phyloP scores from a whole-genome alignment of 1,140 invertebrate genomes.

The Papilio polyxenes region DNA sequence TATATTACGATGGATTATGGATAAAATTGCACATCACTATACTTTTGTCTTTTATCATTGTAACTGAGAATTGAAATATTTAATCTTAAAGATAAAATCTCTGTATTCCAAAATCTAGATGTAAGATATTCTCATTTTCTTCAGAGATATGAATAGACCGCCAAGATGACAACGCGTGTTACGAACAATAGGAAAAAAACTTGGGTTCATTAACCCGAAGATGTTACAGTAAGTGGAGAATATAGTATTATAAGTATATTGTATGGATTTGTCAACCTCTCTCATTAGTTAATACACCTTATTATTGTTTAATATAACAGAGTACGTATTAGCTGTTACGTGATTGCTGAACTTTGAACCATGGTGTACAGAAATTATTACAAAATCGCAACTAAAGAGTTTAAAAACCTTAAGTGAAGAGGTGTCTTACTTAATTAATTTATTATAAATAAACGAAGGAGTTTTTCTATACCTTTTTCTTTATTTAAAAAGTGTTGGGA shows the following conservation, averaged over 20 bases:
- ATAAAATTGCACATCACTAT: too few species aligned
- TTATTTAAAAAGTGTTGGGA: not conserved
- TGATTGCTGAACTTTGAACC: too few species aligned
- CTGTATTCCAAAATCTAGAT: not conserved
- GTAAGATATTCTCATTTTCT: constrained; percentile 11
- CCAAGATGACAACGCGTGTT: constrained; percentile 29
- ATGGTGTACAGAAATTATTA: too few species aligned
- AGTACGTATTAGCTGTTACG: not conserved
- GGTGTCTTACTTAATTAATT: too few species aligned
- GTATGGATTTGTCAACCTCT: constrained; percentile 12
- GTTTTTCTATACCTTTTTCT: not conserved
- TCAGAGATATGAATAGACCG: constrained; percentile 19
- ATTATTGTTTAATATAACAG: not conserved
- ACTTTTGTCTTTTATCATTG: not conserved
- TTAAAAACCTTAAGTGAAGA: too few species aligned
- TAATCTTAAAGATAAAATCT: not conserved
- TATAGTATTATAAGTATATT: constrained; percentile 14
- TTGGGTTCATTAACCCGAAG: constrained; percentile 8
- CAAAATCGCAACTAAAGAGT: too few species aligned
- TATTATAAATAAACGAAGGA: too few species aligned
- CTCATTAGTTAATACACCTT: constrained; percentile 18
- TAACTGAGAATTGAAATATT: not conserved
- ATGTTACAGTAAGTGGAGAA: not conserved
- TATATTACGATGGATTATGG: too few species aligned
- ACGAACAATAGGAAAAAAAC: constrained; percentile 30